Conservation (phyloP, 2,888 invertebrate species). For the Carterocephalus palaemon region DNA sequence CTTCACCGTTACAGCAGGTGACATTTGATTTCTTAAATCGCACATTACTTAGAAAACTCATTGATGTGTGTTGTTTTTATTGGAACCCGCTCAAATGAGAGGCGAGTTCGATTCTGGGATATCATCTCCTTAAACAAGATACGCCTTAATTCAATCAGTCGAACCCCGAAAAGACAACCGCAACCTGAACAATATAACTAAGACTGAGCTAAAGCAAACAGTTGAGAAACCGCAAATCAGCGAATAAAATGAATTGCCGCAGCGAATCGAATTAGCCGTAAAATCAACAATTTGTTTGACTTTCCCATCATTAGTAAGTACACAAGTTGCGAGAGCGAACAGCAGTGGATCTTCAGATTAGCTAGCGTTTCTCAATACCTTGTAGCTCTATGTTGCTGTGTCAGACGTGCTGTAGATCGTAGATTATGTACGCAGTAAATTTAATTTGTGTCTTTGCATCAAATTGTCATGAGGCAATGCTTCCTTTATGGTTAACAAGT, state of each 20-base stretch:
- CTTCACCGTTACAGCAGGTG: too few relatives aligned
- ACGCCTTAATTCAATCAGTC: conserved; percentile 1
- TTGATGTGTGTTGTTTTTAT: too few relatives aligned
- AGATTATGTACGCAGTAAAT: conserved; percentile 19
- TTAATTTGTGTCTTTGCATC: conserved; percentile 9
- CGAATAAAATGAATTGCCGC: conserved; percentile 15
- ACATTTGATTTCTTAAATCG: too few relatives aligned
- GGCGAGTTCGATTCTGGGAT: too few relatives aligned
- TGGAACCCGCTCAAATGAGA: too few relatives aligned
- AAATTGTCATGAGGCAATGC: conserved; percentile 3
- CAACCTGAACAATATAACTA: neutral
- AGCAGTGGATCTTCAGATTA: conserved; percentile 21
- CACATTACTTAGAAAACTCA: too few relatives aligned
- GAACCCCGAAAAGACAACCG: too few relatives aligned
- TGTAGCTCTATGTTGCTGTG: conserved; percentile 16
- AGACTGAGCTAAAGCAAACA: conserved; percentile 2
- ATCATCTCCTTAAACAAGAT: too few relatives aligned
- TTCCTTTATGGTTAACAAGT: conserved; percentile 2
- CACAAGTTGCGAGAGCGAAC: conserved; percentile 26
- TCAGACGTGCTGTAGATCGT: conserved; percentile 18
- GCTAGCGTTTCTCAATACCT: conserved; percentile 21
- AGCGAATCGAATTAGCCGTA: conserved; percentile 28
- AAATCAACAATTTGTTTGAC: conserved; percentile 33
- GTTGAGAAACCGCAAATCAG: conserved; percentile 16
- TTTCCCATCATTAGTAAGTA: conserved; percentile 33